Evolutionary conservation across 2,888 invertebrate species (phyloP), one percentile per base, ranked within the genome.

Genomic region (Zygothrica quintamaculata): DNA sequence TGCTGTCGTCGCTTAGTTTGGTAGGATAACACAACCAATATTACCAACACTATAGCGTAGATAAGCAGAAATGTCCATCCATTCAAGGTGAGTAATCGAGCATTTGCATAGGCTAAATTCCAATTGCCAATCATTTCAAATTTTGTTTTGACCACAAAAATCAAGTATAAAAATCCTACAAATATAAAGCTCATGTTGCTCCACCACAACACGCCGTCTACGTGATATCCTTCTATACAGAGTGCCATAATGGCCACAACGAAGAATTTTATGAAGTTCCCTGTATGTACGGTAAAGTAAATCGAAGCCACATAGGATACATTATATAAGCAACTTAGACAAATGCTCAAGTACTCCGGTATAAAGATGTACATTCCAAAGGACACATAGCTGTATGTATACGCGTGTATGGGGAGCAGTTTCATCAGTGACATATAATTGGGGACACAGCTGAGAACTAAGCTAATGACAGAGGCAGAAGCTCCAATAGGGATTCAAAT

Each of bases 371-470:
- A 34, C 0, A 61, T 0, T 1, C 71, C 79, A 26, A 50, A 60
- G 39, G 47, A 50, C 0, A 64, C 33, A 25, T 39, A 79, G 9
- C 62, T 50, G 3, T 42, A 60, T 0, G 67, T 53, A 16, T 61
- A 79, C 0, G 13, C 7, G 0, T 67, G 67, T 33, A 67, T 22
- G 0, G 76, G 79, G 6, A 70, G 0, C 11, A 53, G 1, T 0
- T 70, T 37, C 65, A 82, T 61, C 9, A 82, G 36, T n/a, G 34
- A 25, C 7, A 64, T 5, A 8, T 40, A 65, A 37, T 79, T 79
- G 15, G 84, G 79, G 31, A 76, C 9, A 4, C 65, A 61, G 15
- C 82, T 82, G n/a, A 0, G n/a, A 11, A 2, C 1, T 1, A 12
- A n/a, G n/a, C n/a, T n/a, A n/a, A n/a, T n/a, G n/a, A n/a, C n/a